Conservation (phyloP, 2,113 vertebrate genomes). For the Syrmaticus mikado region DNA sequence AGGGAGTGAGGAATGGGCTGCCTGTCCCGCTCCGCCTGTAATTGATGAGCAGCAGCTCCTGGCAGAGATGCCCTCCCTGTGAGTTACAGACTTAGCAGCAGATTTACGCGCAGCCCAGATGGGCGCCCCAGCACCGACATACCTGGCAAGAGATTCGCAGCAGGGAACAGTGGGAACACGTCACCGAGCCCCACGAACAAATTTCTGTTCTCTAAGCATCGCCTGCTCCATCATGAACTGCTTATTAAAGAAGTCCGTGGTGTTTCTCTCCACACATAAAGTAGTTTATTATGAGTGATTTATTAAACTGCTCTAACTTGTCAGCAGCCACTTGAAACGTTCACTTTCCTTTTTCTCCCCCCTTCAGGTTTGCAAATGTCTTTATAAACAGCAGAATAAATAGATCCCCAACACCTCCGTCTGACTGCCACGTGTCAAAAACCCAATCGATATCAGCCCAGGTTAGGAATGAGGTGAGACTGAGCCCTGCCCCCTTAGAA, state of each 20-base stretch:
- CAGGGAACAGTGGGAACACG: background rate
- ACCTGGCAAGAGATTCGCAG: background rate
- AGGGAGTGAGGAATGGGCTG: conserved; percentile 21
- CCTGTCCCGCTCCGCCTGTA: background rate
- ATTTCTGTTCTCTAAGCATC: background rate
- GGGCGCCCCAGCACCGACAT: background rate
- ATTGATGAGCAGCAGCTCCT: conserved; percentile 21
- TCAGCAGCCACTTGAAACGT: conserved; percentile 67
- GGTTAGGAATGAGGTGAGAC: conserved; percentile 8
- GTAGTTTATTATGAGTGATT: conserved; percentile 67
- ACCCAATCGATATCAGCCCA: background rate
- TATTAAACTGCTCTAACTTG: conserved; percentile 68
- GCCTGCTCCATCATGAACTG: conserved; percentile 23
- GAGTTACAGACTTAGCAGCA: background rate
- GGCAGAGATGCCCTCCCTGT: background rate
- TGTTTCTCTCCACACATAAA: conserved; percentile 28
- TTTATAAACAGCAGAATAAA: conserved; percentile 56
- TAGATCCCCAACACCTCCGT: background rate
- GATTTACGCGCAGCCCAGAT: background rate
- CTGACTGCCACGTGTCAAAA: background rate
- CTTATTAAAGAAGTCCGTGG: conserved; percentile 46
- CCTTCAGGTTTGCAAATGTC: conserved; percentile 52
- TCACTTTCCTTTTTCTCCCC: background rate
- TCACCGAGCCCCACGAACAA: background rate
- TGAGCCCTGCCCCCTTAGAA: background rate